phyloP scores from a whole-genome alignment of 1,140 invertebrate species.

The Atopsyche davidsoni region DNA sequence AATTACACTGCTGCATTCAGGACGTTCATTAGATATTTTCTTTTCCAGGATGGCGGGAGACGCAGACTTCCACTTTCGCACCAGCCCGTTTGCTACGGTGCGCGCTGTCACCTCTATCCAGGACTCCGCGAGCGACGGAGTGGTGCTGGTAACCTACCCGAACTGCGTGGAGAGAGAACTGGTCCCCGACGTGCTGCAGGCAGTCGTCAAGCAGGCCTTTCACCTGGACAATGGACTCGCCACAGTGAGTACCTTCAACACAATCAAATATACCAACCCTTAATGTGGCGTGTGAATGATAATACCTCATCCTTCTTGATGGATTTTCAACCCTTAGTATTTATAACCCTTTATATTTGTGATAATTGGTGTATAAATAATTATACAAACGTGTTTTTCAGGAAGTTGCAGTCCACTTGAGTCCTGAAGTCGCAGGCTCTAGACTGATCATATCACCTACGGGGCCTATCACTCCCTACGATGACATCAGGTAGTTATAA shows the following conservation, averaged over 20 bases:
- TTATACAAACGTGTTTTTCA: constrained; percentile 35
- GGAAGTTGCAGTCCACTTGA: constrained; percentile 50
- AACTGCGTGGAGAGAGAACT: constrained; percentile 3
- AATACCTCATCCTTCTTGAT: neutral
- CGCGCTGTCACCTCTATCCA: constrained; percentile 38
- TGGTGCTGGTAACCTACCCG: constrained; percentile 44
- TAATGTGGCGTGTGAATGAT: neutral
- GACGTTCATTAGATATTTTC: neutral
- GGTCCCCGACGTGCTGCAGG: constrained; percentile 37
- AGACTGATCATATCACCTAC: constrained; percentile 69
- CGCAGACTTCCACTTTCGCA: constrained; percentile 14
- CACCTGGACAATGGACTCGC: constrained; percentile 44
- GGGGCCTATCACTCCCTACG: constrained; percentile 69
- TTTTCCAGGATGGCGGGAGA: constrained; percentile 23
- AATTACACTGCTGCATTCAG: too few relatives aligned
- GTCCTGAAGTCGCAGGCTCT: constrained; percentile 56
- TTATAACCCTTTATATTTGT: too few relatives aligned
- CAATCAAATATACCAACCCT: neutral
- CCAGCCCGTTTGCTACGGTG: too few relatives aligned
- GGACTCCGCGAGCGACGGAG: constrained; percentile 44
- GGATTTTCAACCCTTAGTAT: neutral
- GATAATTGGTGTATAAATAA: too few relatives aligned
- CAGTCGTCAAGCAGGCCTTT: constrained; percentile 36
- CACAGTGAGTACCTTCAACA: constrained; percentile 30
- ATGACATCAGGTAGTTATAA: constrained; percentile 66